Base-by-base conservation (phyloP, 2,888 invertebrate species). In the Ectemnius cavifrons region DNA sequence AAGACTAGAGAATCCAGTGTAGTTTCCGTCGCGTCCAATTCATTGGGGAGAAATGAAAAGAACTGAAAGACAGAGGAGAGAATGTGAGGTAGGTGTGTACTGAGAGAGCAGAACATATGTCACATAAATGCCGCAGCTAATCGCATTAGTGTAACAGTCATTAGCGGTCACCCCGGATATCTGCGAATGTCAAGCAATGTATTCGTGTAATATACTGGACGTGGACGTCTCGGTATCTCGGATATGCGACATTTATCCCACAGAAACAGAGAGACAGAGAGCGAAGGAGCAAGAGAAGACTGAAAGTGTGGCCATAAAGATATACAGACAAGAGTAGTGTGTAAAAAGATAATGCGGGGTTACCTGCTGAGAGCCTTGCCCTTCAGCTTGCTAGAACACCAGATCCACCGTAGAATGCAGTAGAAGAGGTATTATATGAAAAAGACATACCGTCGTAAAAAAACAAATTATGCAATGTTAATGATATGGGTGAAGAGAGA, bases 321-420 rank as follows among this genome's bases (percentile, higher is more conserved):
- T 61, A 67, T 64, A 68, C 56, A 71, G 58, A 70, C 37, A 67
- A 63, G 61, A 73, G 62, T 52, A 76, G 63, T 67, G 76, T 78
- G 80, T 74, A 82, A 77, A 87, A 89, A 91, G 88, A 89, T 91
- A 91, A 89, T 91, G 88, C 89, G 92, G 92, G 93, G 94, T 94
- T 94, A 95, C 95, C 95, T 95, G 94, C 94, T 94, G 91, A 95
- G 92, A 92, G 93, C 94, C 93, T 95, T 95, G 93, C 96, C 96
- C 92, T 94, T 95, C 88, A 95, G 95, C 94, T 94, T 95, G 94
- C 96, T 95, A 92, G 90, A 93, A 81, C 92, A 92, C 88, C 89
- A 89, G 88, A 87, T 89, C 90, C 90, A 86, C 81, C 89, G 89
- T 86, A 87, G 90, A 88, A 86, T 87, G 88, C 83, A 84, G 83